Evolutionary conservation across 1,140 invertebrate species (phyloP), one percentile per base, ranked within the genome.

Genomic region (Cotesia vestalis): DNA sequence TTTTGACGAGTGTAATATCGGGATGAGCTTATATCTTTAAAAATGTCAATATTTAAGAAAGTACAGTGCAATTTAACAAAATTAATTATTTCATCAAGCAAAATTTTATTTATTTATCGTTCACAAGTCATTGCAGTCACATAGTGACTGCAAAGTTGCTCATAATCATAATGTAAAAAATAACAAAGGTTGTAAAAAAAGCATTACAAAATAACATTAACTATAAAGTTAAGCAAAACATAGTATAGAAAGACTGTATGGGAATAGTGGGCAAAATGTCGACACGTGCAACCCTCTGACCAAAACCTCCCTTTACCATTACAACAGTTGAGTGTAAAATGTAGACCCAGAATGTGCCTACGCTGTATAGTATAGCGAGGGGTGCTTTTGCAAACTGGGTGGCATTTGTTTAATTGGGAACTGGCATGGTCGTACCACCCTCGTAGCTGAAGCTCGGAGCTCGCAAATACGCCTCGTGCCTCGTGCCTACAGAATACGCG

Each of bases 371-470:
- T 62, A n/a, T 36, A 34, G 27, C 11, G 60, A 62, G 60, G 60
- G 60, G 60, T 36, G 34, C 60, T 59, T 59, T 59, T 27, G 57
- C 71, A 63, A 60, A 34, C 46, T 67, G 71, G 53, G 55, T 77
- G 77, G 78, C 81, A 78, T 82, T 83, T 81, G 80, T 83, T 83
- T 83, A 83, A 83, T 83, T 81, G 80, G 78, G 78, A 78, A 80
- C 78, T 75, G 79, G 80, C 75, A 83, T 82, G 80, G 79, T 78
- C 71, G 66, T 59, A 63, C 51, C 72, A 57, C 67, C 62, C 67
- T 62, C 36, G 12, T 73, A 27, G 40, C 38, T 59, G 5, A 51
- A 57, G 64, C 73, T 73, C 62, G 40, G 53, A 9, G 35, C 64
- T 35, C n/a, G 0, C 59, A 60, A 60, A 60, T 51, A 34, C 60